Conservation (phyloP, 2,888 invertebrate genomes). For the Macroteleia sp. region DNA sequence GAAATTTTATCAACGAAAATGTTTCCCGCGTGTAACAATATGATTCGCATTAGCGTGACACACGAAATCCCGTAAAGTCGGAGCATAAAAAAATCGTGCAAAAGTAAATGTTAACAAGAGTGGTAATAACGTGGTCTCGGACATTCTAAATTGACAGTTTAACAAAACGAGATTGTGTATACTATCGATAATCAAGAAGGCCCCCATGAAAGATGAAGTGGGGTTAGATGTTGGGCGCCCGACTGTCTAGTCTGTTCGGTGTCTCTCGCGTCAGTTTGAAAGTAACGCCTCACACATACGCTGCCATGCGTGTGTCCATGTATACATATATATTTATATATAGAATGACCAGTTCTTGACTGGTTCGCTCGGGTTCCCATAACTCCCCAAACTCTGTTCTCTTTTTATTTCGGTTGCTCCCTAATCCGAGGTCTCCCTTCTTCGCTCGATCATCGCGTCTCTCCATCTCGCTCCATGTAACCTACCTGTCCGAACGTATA, state of each 20-base stretch:
- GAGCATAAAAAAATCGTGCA: not conserved
- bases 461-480: conserved; percentile 32
- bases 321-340: conserved; percentile 23
- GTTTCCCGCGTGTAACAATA: not conserved
- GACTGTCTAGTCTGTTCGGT: conserved; percentile 80
- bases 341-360: conserved; percentile 65
- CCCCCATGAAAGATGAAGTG: conserved; percentile 62
- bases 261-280: conserved; percentile 74
- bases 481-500: conserved; percentile 54
- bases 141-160: conserved; percentile 26
- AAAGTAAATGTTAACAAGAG: conserved; percentile 15
- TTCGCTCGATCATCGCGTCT: not conserved
- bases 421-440: conserved; percentile 30
- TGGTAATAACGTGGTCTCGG: conserved; percentile 19
- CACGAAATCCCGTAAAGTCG: not conserved
- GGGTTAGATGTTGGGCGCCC: conserved; percentile 78
- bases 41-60: not conserved
- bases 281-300: conserved; percentile 60
- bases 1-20: too few relatives aligned
- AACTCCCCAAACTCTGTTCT: conserved; percentile 60
- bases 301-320: not conserved
- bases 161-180: conserved; percentile 36
- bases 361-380: conserved; percentile 61
- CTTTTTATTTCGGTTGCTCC: conserved; percentile 49
- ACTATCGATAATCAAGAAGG: conserved; percentile 46